A percentile compares a stretch with the other conserved stretches of the same genome.
Evolutionary conservation across 1,140 invertebrate species (phyloP).

Genomic region (Lordiphosa clarofinis): DNA sequence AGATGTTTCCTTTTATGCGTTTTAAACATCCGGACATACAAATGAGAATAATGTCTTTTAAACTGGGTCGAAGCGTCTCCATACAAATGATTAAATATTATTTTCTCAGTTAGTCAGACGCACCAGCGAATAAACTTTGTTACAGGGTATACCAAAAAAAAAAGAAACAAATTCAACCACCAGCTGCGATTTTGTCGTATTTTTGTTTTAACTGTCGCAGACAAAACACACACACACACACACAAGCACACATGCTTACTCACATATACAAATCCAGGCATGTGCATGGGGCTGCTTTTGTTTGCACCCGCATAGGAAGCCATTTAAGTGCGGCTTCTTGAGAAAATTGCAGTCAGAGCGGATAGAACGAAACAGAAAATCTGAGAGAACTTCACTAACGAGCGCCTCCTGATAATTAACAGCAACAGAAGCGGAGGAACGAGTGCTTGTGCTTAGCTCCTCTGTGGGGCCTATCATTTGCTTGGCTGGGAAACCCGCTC

Average conservation of each 20-base stretch:
- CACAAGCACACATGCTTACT: not conserved
- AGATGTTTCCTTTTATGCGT: no score
- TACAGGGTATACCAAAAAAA: not conserved
- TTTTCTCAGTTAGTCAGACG: no score
- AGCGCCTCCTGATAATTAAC: constrained; percentile 67
- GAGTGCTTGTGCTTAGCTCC: constrained; percentile 48
- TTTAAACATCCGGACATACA: no score
- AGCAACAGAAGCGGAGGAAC: constrained; percentile 19
- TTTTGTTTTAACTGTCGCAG: constrained; percentile 55
- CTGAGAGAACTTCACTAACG: constrained; percentile 56
- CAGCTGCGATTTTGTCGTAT: constrained; percentile 60
- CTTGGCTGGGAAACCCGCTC: constrained; percentile 46
- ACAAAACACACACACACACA: constrained; percentile 33
- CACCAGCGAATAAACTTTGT: no score
- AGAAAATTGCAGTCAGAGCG: constrained; percentile 68
- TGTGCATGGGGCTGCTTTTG: constrained; percentile 52
- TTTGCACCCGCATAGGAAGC: constrained; percentile 75
- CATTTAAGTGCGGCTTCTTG: constrained; percentile 79
- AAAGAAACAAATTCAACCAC: constrained; percentile 50
- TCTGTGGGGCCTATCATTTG: constrained; percentile 50
- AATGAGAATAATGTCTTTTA: no score
- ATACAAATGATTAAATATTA: no score
- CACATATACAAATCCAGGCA: constrained; percentile 14
- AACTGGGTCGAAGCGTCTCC: no score
- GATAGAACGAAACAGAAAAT: constrained; percentile 11